Base-by-base conservation (phyloP, 2,888 invertebrate species). In the Lithosia quadra region DNA sequence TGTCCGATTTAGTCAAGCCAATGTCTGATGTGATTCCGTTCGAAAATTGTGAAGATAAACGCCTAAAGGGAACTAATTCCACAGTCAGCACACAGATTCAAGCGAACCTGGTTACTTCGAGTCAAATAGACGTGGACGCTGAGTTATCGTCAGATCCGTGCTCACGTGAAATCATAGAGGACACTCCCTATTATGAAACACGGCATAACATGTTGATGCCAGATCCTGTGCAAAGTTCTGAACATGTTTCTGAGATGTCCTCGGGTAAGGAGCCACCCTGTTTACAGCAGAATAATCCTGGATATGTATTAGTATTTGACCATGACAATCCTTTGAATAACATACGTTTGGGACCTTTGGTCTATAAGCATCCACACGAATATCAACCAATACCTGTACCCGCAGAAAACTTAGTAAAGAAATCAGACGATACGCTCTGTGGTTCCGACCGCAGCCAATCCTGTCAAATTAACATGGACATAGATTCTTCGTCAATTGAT, bases 1-100 rank as follows among this genome's bases (percentile, higher is more conserved):
- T 94, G 92, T 76, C 81, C 2, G 95, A 95, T 76, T 78, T 94
- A 28, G 90, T 92, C 0, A 94, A 95, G 68, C 95, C 95, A 0
- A 84, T 86, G 62, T 81, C 85, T 0, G 92, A 93, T 34, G 74
- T 77, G 0, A 10, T 86, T 39, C 90, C 91, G 0, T 90, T 86
- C 39, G 85, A 85, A 0, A 59, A 69, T 0, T n/a, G n/a, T 0
- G 58, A 34, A 10, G 21, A 73, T 5, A 75, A 34, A 33, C 49
- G 1, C 0, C 78, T 0, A 75, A 69, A 28, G 77, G 77, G 11
- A n/a, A 24, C 62, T 0, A 68, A 82, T 0, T 89, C 91, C 0
- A 88, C 85, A 0, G 82, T 85, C 59, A 91, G 89, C 67, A 89
- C 82, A 0, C 87, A 93, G 64, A 82, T 92, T 53, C 94, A 95